Conservation (phyloP, 2,888 invertebrate genomes). For the Griposia aprilina region DNA sequence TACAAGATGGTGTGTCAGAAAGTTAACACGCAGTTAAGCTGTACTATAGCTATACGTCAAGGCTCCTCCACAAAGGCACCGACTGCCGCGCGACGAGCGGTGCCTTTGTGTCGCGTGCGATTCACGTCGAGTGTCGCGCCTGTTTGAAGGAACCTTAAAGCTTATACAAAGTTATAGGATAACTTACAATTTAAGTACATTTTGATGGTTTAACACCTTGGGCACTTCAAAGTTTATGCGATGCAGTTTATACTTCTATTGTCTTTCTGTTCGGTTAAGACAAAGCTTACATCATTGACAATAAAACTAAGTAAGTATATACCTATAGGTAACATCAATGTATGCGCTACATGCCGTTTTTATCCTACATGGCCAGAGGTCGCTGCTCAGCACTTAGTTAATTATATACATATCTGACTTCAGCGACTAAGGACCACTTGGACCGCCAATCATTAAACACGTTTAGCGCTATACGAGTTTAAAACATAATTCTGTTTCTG, state of each 20-base stretch:
- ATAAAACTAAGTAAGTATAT: constrained; percentile 68
- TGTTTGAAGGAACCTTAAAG: too few relatives aligned
- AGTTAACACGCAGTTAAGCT: background rate
- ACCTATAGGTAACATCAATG: constrained; percentile 64
- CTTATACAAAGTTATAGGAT: too few relatives aligned
- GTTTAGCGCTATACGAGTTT: too few relatives aligned
- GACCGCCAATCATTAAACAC: too few relatives aligned
- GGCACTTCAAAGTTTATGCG: constrained; percentile 12
- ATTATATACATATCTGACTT: constrained; percentile 64
- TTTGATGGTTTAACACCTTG: constrained; percentile 1
- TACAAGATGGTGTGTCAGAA: background rate
- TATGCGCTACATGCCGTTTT: constrained; percentile 69
- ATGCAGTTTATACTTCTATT: constrained; percentile 30
- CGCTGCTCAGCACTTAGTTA: constrained; percentile 67
- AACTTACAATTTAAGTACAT: background rate
- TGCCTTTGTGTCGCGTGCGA: too few relatives aligned
- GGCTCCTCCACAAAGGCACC: too few relatives aligned
- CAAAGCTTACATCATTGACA: constrained; percentile 71
- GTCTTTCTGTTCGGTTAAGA: constrained; percentile 31
- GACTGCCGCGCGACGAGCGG: too few relatives aligned
- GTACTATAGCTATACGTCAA: background rate
- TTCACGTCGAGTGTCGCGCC: too few relatives aligned
- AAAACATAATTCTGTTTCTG: too few relatives aligned
- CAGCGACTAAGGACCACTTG: constrained; percentile 57
- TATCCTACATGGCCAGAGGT: constrained; percentile 73